Evolutionary conservation across 1,140 invertebrate genomes (phyloP), one percentile per base, ranked within the genome.

Genomic region (Trachymyrmex septentrionalis): DNA sequence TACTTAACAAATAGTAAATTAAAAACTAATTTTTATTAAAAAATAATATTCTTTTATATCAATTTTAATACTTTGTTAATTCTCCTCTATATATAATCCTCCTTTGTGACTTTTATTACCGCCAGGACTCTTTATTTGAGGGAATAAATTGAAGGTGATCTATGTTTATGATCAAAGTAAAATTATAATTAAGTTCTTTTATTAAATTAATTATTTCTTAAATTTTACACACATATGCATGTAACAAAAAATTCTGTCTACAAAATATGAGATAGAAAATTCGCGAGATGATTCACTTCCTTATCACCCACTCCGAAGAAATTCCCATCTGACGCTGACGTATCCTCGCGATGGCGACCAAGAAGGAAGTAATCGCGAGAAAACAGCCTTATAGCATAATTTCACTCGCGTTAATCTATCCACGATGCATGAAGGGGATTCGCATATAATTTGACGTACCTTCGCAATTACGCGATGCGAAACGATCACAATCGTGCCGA

Each of bases 361-460:
- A 50, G n/a, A 21, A 24, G 53, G 38, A 61, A 73, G 67, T 61
- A 72, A 82, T 82, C 38, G 57, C 24, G 38, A 34, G 67, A 59
- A 59, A 27, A 34, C 12, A 24, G 50, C 3, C 14, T 16, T 44
- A 38, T 9, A 48, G 24, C 27, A 61, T 73, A 84, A 84, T 84
- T 75, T 1, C n/a, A 27, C 9, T 5, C 24, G 69, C 44, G 69
- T 59, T 61, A 59, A 82, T 73, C 38, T 21, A 55, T 34, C 24
- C 55, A 67, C 55, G 44, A 63, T 84, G 34, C 66, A 57, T 44
- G 19, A 27, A 44, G 38, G 34, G 12, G n/a, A 84, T 50, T 75
- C 80, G 80, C 55, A 67, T 57, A 84, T 84, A 84, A 84, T 84
- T 84, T 73, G 80, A 84, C 80, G 44, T 84, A 84, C 24, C 80